Base-by-base conservation (phyloP, 2,888 invertebrate genomes). In the Parnassius apollo region DNA sequence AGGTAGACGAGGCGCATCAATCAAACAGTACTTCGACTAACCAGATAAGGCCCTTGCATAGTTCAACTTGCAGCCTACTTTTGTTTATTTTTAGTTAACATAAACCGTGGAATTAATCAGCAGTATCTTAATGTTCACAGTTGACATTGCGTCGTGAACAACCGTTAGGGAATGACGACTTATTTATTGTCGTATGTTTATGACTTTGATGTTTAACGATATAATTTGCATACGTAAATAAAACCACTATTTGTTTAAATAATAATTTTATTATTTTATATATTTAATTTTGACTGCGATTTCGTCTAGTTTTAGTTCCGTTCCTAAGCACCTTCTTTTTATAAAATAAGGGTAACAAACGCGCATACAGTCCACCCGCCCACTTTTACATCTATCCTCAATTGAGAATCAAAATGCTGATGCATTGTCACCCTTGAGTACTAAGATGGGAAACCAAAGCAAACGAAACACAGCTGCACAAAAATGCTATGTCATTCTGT, bases 1-100 rank as follows among this genome's bases (percentile, higher is more conserved):
- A 53, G 35, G 54, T 48, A 35, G 54, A 60, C 46, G 48, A 35
- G 42, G 22, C 42, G 48, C 42, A 42, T 54, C 59, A n/a, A 48
- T 60, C 42, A 12, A 54, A 60, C 18, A 22, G 48, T 48, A 46
- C n/a, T 54, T 54, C 4, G 35, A 42, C 18, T 48, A 54, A 18
- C 45, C 18, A 8, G 59, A 42, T 54, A 60, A 48, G 10, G 46
- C 3, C 22, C 48, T 18, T 13, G 54, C 18, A 60, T 54, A 60
- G 42, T 42, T 42, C 18, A 18, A 46, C 53, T 42, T 35, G 42
- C 7, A 11, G 42, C 46, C 42, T 42, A 10, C 10, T 57, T 49
- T 57, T 11, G 4, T 57, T 57, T 56, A 3, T 46, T 10, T 56
- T 11, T 35, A 22, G 11, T 13, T 9, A 49, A 57, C 25, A 25